phyloP scores from a whole-genome alignment of 2,888 invertebrate genomes.

The Orthosia cruda region DNA sequence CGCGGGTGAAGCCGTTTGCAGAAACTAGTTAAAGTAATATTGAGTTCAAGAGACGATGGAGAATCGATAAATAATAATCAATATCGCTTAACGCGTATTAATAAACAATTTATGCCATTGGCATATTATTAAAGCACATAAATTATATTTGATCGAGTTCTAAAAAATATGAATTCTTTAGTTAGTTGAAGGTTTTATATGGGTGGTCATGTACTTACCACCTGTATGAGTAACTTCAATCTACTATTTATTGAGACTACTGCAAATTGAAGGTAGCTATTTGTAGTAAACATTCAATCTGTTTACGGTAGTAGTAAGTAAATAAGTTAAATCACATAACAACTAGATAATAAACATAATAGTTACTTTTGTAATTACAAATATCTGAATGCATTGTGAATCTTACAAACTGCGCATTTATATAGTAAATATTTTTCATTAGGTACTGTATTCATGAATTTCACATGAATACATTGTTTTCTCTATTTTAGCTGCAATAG shows the following conservation, averaged over 20 bases:
- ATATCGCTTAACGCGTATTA: conserved; percentile 28
- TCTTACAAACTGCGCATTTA: conserved; percentile 3
- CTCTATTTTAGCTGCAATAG: not conserved
- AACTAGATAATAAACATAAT: not conserved
- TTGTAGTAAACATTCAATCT: not conserved
- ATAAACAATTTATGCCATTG: not conserved
- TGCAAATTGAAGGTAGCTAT: not conserved
- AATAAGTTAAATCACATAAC: not conserved
- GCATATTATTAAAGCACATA: not conserved
- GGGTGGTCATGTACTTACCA: not conserved
- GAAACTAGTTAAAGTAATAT: not conserved
- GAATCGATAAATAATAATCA: conserved; percentile 24
- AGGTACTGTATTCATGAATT: not conserved
- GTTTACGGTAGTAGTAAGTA: not conserved
- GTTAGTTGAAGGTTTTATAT: conserved; percentile 14
- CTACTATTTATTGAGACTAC: not conserved
- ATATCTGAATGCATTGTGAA: not conserved
- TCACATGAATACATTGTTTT: not conserved
- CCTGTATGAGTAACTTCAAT: not conserved
- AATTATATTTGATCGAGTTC: conserved; percentile 12
- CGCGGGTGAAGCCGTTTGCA: not conserved
- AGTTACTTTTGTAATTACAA: not conserved
- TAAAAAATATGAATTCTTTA: conserved; percentile 20
- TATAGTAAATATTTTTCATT: not conserved
- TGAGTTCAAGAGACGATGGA: not conserved